Evolutionary conservation across 2,888 invertebrate genomes (phyloP).

Genomic region (Trichopria drosophilae): DNA sequence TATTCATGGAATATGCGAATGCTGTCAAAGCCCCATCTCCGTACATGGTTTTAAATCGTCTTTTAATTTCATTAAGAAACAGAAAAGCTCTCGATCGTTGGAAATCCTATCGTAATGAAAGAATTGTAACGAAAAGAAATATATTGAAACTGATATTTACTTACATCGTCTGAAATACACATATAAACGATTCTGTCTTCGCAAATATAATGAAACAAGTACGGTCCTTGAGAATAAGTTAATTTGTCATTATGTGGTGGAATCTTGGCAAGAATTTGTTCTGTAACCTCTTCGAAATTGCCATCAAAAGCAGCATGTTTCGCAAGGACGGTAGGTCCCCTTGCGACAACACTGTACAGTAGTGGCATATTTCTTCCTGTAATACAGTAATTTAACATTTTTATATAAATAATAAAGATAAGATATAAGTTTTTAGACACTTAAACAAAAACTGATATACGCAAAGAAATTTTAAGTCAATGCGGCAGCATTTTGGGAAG

Average conservation of each 20-base stretch:
- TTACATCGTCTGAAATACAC: slow-evolving; percentile 93
- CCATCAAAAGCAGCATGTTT: slow-evolving; percentile 92
- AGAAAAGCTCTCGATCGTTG: slow-evolving; percentile 89
- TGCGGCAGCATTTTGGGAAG: too few species aligned
- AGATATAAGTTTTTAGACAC: too few species aligned
- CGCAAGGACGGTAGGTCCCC: slow-evolving; percentile 82
- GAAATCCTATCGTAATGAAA: slow-evolving; percentile 73
- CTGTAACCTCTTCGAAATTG: slow-evolving; percentile 92
- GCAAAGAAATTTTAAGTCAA: too few species aligned
- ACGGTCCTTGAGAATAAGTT: slow-evolving; percentile 91
- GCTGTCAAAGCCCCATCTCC: slow-evolving; percentile 81
- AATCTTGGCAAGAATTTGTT: slow-evolving; percentile 86
- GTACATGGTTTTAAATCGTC: slow-evolving; percentile 82
- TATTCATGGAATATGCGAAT: slow-evolving; percentile 93
- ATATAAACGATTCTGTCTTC: slow-evolving; percentile 87
- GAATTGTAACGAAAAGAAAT: background rate
- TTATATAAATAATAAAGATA: too few species aligned
- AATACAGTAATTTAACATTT: too few species aligned
- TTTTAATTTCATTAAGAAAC: slow-evolving; percentile 87
- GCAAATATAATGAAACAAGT: slow-evolving; percentile 88
- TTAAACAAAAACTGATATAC: too few species aligned
- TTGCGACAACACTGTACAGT: slow-evolving; percentile 84
- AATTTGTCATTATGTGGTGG: slow-evolving; percentile 86
- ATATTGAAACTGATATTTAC: slow-evolving; percentile 49
- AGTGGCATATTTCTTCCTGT: slow-evolving; percentile 73